These are phyloP conservation scores for Drosophila pandora DNA, from an alignment of 1,140 invertebrate genomes.

Conservation along the genomic window DNA sequence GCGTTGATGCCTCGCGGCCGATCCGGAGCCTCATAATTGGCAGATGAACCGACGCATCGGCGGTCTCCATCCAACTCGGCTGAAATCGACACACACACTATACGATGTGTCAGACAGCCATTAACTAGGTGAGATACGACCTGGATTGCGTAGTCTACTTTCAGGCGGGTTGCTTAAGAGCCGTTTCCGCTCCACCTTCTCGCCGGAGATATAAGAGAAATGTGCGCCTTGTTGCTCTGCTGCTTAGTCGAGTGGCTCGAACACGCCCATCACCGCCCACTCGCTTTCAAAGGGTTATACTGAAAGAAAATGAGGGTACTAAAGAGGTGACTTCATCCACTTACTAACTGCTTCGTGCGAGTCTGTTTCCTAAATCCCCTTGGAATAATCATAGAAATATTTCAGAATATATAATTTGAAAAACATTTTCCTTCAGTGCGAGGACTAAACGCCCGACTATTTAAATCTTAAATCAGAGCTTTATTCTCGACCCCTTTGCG, in stretches of 20 bases:
- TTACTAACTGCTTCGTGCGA: too few species aligned
- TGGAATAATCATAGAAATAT: too few species aligned
- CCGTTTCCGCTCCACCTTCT: slow-evolving; percentile 14
- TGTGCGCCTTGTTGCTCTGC: slow-evolving; percentile 25
- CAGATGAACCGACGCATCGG: slow-evolving; percentile 11
- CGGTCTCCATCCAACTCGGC: background rate
- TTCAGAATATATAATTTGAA: too few species aligned
- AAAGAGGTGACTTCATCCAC: background rate
- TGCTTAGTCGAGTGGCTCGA: slow-evolving; percentile 21
- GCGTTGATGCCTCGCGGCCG: background rate
- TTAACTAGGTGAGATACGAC: background rate
- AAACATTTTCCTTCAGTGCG: slow-evolving; percentile 3
- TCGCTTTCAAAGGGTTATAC: background rate
- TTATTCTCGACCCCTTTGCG: slow-evolving; percentile 5
- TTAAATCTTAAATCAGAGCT: slow-evolving; percentile 33
- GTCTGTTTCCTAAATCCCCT: too few species aligned
- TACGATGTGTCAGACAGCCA: background rate
- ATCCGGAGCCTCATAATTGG: slow-evolving; percentile 26
- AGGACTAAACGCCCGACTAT: slow-evolving; percentile 23
- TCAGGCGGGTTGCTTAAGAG: slow-evolving; percentile 26
- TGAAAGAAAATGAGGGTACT: background rate
- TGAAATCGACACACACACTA: background rate
- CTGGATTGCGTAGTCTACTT: slow-evolving; percentile 42
- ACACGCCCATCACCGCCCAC: slow-evolving; percentile 11
- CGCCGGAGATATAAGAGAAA: slow-evolving; percentile 1